Percentiles rank a stretch among this genome's conserved stretches.
phyloP scores from a whole-genome alignment of 1,140 invertebrate species.

The Kradibia gibbosae region DNA sequence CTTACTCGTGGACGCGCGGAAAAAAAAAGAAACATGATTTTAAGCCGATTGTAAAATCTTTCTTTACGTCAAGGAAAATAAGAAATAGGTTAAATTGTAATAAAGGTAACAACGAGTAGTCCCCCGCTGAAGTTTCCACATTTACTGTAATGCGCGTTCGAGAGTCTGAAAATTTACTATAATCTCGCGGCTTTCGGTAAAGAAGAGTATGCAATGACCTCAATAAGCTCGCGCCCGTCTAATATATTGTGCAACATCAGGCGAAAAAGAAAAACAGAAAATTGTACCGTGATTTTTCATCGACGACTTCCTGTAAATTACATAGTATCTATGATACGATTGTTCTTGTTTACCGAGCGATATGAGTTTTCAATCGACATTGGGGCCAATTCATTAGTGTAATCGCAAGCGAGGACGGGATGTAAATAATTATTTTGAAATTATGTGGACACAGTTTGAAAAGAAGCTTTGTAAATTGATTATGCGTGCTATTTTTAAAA shows the following conservation, averaged over 20 bases:
- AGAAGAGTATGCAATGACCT: conserved; percentile 12
- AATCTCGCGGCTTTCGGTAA: not conserved
- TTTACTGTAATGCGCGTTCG: not conserved
- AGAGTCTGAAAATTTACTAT: not conserved
- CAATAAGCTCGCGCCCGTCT: not conserved
- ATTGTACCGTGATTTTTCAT: not conserved
- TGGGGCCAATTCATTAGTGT: not conserved
- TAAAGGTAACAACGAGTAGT: not conserved
- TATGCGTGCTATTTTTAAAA: too few relatives aligned
- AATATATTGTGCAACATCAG: not conserved
- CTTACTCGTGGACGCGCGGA: not conserved
- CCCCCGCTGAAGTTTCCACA: not conserved
- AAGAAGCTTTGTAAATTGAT: too few relatives aligned
- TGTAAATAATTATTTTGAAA: too few relatives aligned
- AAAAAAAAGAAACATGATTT: conserved; percentile 4
- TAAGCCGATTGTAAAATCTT: not conserved
- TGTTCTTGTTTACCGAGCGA: too few relatives aligned
- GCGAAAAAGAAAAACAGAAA: not conserved
- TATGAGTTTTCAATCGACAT: not conserved
- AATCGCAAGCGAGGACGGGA: too few relatives aligned
- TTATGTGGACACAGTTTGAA: too few relatives aligned
- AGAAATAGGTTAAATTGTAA: not conserved
- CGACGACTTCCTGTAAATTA: too few relatives aligned
- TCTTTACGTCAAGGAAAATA: not conserved
- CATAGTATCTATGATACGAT: too few relatives aligned